Percentiles rank a stretch among this genome's conserved stretches.
These are phyloP conservation scores for Reticulitermes lucifugus DNA, from an alignment of 2,888 invertebrate genomes.

Conservation along the genomic window DNA sequence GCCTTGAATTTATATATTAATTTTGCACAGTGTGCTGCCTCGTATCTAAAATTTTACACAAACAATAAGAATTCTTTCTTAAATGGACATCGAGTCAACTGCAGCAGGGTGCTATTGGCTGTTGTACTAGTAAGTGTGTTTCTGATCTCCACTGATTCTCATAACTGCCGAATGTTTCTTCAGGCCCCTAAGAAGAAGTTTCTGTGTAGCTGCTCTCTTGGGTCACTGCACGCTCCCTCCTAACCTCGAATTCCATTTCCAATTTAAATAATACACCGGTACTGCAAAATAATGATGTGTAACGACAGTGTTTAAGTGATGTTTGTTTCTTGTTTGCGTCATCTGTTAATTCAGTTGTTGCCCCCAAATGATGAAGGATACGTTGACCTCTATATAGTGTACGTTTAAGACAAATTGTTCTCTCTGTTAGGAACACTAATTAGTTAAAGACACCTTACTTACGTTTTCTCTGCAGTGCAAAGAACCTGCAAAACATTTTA, in stretches of 20 bases:
- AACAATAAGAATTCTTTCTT: no score
- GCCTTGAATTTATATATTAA: no score
- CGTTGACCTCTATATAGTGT: neutral
- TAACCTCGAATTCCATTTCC: neutral
- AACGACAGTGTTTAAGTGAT: slow-evolving; percentile 3
- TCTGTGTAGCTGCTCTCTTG: neutral
- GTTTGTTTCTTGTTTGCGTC: slow-evolving; percentile 9
- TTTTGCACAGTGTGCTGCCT: no score
- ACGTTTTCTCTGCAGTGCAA: neutral
- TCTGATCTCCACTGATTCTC: no score
- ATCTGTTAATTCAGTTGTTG: slow-evolving; percentile 25
- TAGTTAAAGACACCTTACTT: neutral
- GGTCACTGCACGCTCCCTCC: neutral
- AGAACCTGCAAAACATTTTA: no score
- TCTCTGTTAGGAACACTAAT: neutral
- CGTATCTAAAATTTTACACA: no score
- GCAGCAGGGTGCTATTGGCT: no score
- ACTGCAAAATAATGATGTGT: slow-evolving; percentile 21
- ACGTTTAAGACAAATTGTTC: neutral
- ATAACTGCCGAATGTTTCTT: no score
- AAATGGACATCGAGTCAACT: no score
- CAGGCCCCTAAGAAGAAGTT: no score
- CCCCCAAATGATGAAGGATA: neutral
- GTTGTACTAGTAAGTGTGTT: no score
- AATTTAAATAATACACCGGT: slow-evolving; percentile 20